Conservation (phyloP, 2,113 vertebrate species). For the Kryptolebias marmoratus region DNA sequence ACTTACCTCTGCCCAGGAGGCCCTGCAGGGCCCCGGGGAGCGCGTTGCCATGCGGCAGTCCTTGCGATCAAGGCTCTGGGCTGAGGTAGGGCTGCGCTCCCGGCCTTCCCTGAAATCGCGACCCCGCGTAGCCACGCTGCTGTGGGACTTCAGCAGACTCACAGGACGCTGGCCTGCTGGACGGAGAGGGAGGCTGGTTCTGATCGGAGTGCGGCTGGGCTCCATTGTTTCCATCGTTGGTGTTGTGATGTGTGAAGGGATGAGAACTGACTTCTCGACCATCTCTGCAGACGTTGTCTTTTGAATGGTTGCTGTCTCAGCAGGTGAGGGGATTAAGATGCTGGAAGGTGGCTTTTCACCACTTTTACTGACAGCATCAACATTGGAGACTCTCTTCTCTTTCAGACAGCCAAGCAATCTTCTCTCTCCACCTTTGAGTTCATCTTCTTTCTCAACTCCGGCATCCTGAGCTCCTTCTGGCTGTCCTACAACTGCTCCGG, state of each 20-base stretch:
- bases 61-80: slow-evolving; percentile 81
- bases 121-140: slow-evolving; percentile 60
- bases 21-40: slow-evolving; percentile 80
- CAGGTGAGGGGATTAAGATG: slow-evolving; percentile 54
- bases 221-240: slow-evolving; percentile 47
- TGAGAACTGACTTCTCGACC: slow-evolving; percentile 41
- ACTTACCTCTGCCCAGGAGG: slow-evolving; percentile 90
- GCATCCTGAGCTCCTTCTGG: slow-evolving; percentile 33
- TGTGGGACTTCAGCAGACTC: slow-evolving; percentile 79
- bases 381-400: slow-evolving; percentile 42
- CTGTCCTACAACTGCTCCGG: slow-evolving; percentile 8
- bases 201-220: slow-evolving; percentile 61
- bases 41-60: slow-evolving; percentile 68
- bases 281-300: slow-evolving; percentile 42
- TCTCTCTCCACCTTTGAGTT: slow-evolving; percentile 51
- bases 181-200: slow-evolving; percentile 68
- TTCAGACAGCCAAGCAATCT: slow-evolving; percentile 45
- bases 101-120: slow-evolving; percentile 72
- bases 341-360: slow-evolving; percentile 56
- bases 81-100: slow-evolving; percentile 77
- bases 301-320: slow-evolving; percentile 40
- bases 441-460: slow-evolving; percentile 20
- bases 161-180: slow-evolving; percentile 70
- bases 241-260: slow-evolving; percentile 7
- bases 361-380: slow-evolving; percentile 35